Evolutionary conservation across 2,888 invertebrate genomes (phyloP), one percentile per base, ranked within the genome.

Genomic region (Rhingia campestris): DNA sequence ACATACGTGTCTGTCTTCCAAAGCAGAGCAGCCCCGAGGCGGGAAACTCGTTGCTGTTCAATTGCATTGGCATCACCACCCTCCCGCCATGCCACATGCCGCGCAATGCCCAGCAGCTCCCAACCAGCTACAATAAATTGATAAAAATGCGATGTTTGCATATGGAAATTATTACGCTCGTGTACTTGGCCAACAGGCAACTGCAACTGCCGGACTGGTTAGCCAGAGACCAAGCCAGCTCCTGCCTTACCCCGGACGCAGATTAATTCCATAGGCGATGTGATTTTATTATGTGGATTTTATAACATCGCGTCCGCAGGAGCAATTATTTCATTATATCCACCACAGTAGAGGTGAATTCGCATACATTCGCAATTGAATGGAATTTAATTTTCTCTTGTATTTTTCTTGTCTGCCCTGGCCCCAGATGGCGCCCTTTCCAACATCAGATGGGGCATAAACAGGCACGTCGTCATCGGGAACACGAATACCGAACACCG

Each of bases 131-230:
- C 74, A 84, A 74, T 79, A 84, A 84, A 84, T 84, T 84, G 80
- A 84, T 84, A 84, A 84, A 84, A 84, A 84, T 80, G 80, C 70
- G 67, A 80, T 84, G 84, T 84, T 84, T 84, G 84, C 66, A 80
- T 84, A 80, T 75, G 80, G 59, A 80, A 84, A 84, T 84, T 70
- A 73, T 66, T 73, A 35, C 74, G 66, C 59, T 74, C 51, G 51
- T 22, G 22, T n/a, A 79, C 79, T 64, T 80, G 43, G 64, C 79
- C 63, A 69, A 12, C 47, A 79, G 10, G 51, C 59, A 79, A 12
- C 49, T 53, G 69, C 58, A 54, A 45, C 54, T 45, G 12, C 51
- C 33, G 22, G 53, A 51, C 66, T 35, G 53, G 67, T 72, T 72
- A 22, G 32, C 10, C 6, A 9, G 32, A 56, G 45, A 32, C 32